Conservation (phyloP, 2,113 vertebrate species). For the Onychostruthus taczanowskii region DNA sequence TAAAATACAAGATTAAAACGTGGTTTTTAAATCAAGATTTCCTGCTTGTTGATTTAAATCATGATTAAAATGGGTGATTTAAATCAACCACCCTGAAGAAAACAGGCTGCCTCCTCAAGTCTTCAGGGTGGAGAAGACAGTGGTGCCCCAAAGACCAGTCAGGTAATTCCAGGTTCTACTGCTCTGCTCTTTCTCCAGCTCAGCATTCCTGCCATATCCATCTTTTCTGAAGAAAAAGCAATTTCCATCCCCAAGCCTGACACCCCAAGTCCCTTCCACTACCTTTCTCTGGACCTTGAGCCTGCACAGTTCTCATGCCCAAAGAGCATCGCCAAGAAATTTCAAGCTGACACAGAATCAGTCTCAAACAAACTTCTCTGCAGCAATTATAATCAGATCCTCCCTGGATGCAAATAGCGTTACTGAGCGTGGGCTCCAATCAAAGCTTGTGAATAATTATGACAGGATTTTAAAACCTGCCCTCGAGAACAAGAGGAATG, state of each 20-base stretch:
- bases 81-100: constrained; percentile 40
- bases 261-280: neutral
- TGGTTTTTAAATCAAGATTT: constrained; percentile 65
- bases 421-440: constrained; percentile 1
- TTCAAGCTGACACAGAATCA: neutral
- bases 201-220: neutral
- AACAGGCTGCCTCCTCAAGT: neutral
- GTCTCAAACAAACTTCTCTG: constrained; percentile 16
- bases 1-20: constrained; percentile 57
- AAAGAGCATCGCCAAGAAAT: neutral
- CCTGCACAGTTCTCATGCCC: neutral
- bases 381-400: constrained; percentile 3
- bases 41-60: constrained; percentile 63
- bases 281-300: neutral
- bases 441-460: neutral
- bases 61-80: constrained; percentile 59
- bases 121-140: neutral
- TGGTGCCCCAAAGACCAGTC: neutral
- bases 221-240: neutral
- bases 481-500: neutral
- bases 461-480: neutral
- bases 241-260: neutral
- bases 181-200: neutral
- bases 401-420: neutral
- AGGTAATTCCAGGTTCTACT: neutral